Evolutionary conservation across 1,140 invertebrate species (phyloP), one percentile per base, ranked within the genome.

Genomic region (Zaprionus nigranus): DNA sequence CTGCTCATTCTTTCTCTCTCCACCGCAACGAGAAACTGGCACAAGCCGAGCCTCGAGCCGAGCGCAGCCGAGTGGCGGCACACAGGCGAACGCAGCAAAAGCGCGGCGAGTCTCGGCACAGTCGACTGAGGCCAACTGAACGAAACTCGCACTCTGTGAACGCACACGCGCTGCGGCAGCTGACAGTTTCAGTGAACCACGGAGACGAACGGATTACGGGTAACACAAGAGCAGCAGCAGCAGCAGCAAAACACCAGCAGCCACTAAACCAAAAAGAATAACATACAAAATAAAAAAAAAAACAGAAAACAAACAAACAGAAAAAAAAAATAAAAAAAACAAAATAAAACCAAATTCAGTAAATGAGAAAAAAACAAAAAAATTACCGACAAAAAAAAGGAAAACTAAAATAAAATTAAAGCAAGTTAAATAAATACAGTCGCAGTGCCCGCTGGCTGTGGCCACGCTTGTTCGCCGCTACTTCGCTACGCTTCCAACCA

Each of bases 151-250:
- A 90, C 85, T 92, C 83, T 83, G 81, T 75, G 72, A 74, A 81
- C 72, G 79, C 75, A 86, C 76, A 86, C 81, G 75, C 72, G 81
- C 73, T 85, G 80, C 79, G 80, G 81, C 85, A 83, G 82, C 85
- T 91, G 85, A 84, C 91, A 92, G 91, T 92, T 92, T 92, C 85
- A 92, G 91, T 92, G 90, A 92, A 92, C 91, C 91, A 91, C 87
- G 84, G 91, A 92, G 91, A 86, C 86, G 91, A 91, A 92, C 91
- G 91, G 84, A 88, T 90, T 91, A 86, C 90, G 90, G 90, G 90
- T 91, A 92, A 92, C 75, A 54, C 79, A 86, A 61, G 46, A 86
- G 76, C 79, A 70, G 66, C 56, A 61, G 46, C 46, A 49, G 46
- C 17, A 11, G 2, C 7, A 49, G 20, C 17, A 7, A 13, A 17